These are phyloP conservation scores for Coptodon rendalli DNA, from an alignment of 2,113 vertebrate genomes.

Conservation along the genomic window DNA sequence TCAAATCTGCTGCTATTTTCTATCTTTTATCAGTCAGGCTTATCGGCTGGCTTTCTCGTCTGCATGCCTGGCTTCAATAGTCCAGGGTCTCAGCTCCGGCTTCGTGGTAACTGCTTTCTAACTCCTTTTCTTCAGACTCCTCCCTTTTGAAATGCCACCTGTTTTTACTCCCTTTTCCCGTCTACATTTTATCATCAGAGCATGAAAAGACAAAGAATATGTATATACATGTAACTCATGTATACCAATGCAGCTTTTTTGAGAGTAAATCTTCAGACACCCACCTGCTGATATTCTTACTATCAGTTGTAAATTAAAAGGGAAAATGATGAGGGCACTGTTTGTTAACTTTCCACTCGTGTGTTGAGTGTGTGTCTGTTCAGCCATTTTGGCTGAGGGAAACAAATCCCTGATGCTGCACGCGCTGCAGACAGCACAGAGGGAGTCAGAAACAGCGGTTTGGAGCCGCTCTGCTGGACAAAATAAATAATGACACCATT, in stretches of 20 bases:
- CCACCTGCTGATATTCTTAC: neutral
- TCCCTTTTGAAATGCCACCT: slow-evolving; percentile 27
- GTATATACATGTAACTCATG: neutral
- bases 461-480: neutral
- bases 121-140: neutral
- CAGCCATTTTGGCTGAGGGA: neutral
- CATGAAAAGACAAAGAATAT: neutral
- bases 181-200: neutral
- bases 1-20: slow-evolving; percentile 97
- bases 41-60: slow-evolving; percentile 86
- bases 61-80: slow-evolving; percentile 78
- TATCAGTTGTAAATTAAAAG: neutral
- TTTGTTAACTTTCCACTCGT: neutral
- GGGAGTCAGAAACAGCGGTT: neutral
- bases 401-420: neutral
- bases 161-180: neutral
- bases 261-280: neutral
- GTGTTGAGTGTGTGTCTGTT: neutral
- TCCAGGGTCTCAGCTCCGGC: slow-evolving; percentile 81
- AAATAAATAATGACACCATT: neutral
- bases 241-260: neutral
- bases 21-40: slow-evolving; percentile 82
- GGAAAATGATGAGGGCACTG: neutral
- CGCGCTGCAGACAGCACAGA: neutral
- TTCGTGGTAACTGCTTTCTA: slow-evolving; percentile 46